Base-by-base conservation (phyloP, 2,113 vertebrate genomes). In the Aspidoscelis tigris region DNA sequence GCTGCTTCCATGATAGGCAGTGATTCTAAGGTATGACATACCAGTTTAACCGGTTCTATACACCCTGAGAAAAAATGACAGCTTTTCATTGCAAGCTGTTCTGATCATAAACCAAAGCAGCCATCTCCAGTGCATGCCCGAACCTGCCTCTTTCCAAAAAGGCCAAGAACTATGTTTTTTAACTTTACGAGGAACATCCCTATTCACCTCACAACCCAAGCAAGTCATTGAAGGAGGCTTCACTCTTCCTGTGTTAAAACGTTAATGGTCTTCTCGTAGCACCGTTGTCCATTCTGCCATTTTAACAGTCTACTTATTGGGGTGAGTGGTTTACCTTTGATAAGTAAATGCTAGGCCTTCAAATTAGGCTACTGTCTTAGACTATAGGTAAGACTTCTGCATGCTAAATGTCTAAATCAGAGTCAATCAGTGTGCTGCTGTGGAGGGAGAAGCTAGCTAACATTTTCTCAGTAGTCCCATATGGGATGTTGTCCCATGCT, bases 11-110 rank as follows among this genome's bases (percentile, higher is more conserved):
- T 16, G 70, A 86, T 75, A 80, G 75, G 3, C 80, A 76, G 90
- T 43, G 85, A 89, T 91, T 94, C 89, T 0, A 0, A 70, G n/a
- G 86, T 90, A 89, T 1, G 72, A 88, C 76, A 44, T 88, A 93
- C 95, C 78, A 74, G 96, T 3, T 0, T 79, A 97, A 97, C 97
- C 88, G 95, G 96, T 97, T 97, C 89, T 92, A 93, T 94, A 94
- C 90, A 14, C 95, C 95, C 93, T 91, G 90, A 88, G 92, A 91
- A 86, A 93, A 95, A 92, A 95, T 93, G 93, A 96, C 90, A 92
- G 94, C 91, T 94, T 94, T 90, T 89, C 84, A 85, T 86, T 85
- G 86, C 89, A 91, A 95, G 92, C 86, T 88, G 86, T 88, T 84
- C 24, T 0, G 73, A 91, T 93, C 88, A 77, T 90, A 93, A 95